Base-by-base conservation (phyloP, 2,888 invertebrate genomes). In the Microplitis deprimator region DNA sequence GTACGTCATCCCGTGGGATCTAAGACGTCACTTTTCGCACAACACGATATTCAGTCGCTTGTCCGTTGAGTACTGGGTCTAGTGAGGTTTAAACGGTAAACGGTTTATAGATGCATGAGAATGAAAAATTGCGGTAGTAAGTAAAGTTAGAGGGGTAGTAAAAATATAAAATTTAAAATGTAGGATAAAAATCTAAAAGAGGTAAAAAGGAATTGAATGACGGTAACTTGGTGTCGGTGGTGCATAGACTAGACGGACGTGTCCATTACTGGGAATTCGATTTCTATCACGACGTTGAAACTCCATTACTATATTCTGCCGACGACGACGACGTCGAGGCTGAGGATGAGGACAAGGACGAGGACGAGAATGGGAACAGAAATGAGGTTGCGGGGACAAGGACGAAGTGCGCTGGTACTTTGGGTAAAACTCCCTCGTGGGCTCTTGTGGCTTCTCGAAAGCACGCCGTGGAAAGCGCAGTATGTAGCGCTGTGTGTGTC, bases 261-360 rank as follows among this genome's bases (percentile, higher is more conserved):
- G 75, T 78, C 77, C 78, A 81, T 81, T 79, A 81, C 73, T 73
- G 72, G 64, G 73, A 81, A 79, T 81, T 81, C 75, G 78, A 81
- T 81, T 73, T 79, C 77, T 62, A 67, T 75, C 75, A 78, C 79
- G 80, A 81, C 79, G 80, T 75, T 78, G 79, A 79, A 80, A 80
- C 80, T 79, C 80, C 80, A 80, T 79, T 80, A 80, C 67, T 75
- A 38, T 67, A 50, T 50, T 38, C 65, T 67, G 41, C 29, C 67
- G 59, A 10, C n/a, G 61, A 67, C 73, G 41, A 73, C 67, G 59
- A 2, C 13, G 41, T 59, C 5, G 60, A 60, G 59, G 29, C 13
- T 29, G 17, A 17, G 41, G 50, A 60, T 7, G 20, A 20, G 8
- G n/a, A 68, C 39, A 1, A 8, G 39, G 68, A 38, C 20, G 65